A percentile compares a stretch with the other conserved stretches of the same genome.
These are phyloP conservation scores for Leptopilina syphax DNA, from an alignment of 2,888 invertebrate species.

Conservation along the genomic window DNA sequence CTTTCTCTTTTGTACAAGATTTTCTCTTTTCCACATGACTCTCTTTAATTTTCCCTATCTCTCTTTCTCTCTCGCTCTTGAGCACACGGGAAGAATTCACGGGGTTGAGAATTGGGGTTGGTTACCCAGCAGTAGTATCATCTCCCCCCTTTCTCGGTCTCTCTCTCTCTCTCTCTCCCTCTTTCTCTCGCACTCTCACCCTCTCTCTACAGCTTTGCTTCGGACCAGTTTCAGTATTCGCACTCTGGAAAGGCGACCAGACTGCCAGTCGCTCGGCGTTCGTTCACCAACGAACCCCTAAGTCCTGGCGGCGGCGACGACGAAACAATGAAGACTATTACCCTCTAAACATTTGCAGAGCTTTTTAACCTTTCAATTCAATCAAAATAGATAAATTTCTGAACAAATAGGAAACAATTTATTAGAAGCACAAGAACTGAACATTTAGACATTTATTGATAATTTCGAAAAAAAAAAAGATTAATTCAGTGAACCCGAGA, in stretches of 20 bases:
- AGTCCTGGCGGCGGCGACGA: constrained; percentile 50
- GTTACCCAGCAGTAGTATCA: constrained; percentile 47
- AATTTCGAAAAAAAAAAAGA: background rate
- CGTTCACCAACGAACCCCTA: constrained; percentile 71
- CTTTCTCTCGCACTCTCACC: constrained; percentile 52
- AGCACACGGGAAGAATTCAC: constrained; percentile 47
- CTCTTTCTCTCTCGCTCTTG: constrained; percentile 43
- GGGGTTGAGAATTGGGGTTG: constrained; percentile 51
- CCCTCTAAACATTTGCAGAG: constrained; percentile 29
- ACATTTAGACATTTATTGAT: no score
- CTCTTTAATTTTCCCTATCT: constrained; percentile 17
- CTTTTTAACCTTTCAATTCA: background rate
- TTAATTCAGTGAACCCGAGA: constrained; percentile 15
- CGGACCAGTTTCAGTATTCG: constrained; percentile 65
- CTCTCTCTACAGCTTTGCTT: constrained; percentile 54
- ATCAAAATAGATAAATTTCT: background rate
- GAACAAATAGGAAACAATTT: background rate
- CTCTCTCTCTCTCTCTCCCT: constrained; percentile 51
- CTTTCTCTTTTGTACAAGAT: background rate
- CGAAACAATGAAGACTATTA: constrained; percentile 52
- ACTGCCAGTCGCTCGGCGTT: constrained; percentile 74
- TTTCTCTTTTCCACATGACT: no score
- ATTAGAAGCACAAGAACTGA: background rate
- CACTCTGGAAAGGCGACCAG: constrained; percentile 68
- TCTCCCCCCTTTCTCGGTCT: constrained; percentile 36